Evolutionary conservation across 2,888 invertebrate species (phyloP).

Genomic region (Lordiphosa fenestrarum): DNA sequence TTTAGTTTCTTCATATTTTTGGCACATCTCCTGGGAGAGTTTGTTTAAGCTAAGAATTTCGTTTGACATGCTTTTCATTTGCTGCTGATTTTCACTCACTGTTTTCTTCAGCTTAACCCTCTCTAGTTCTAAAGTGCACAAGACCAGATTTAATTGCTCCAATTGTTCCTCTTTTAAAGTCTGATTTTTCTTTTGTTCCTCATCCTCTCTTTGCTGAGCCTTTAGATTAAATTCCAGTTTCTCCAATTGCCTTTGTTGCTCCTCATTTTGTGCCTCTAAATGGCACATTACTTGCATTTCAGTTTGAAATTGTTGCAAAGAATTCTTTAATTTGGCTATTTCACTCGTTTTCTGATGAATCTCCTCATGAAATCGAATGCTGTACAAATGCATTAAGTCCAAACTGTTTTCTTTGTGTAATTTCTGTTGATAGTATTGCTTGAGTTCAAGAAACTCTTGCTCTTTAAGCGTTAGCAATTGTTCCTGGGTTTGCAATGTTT

Average conservation of each 20-base stretch:
- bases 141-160: slow-evolving; percentile 33
- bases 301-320: slow-evolving; percentile 55
- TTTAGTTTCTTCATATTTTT: slow-evolving; percentile 62
- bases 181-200: slow-evolving; percentile 43
- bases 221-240: slow-evolving; percentile 57
- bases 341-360: slow-evolving; percentile 68
- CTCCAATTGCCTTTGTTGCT: slow-evolving; percentile 64
- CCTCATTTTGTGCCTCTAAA: slow-evolving; percentile 59
- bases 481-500: slow-evolving; percentile 59
- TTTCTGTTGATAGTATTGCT: slow-evolving; percentile 59
- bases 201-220: slow-evolving; percentile 58
- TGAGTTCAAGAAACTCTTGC: slow-evolving; percentile 59
- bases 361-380: slow-evolving; percentile 65
- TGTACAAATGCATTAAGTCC: slow-evolving; percentile 70
- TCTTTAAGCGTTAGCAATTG: slow-evolving; percentile 58
- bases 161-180: slow-evolving; percentile 56
- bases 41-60: slow-evolving; percentile 54
- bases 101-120: slow-evolving; percentile 32
- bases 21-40: slow-evolving; percentile 59
- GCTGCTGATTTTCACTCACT: slow-evolving; percentile 12
- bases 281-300: slow-evolving; percentile 59
- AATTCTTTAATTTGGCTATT: slow-evolving; percentile 61
- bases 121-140: slow-evolving; percentile 36
- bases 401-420: slow-evolving; percentile 55
- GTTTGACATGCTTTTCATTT: slow-evolving; percentile 38